Evolutionary conservation across 2,113 vertebrate species (phyloP), one percentile per base, ranked within the genome.

Genomic region (Megalops atlanticus): DNA sequence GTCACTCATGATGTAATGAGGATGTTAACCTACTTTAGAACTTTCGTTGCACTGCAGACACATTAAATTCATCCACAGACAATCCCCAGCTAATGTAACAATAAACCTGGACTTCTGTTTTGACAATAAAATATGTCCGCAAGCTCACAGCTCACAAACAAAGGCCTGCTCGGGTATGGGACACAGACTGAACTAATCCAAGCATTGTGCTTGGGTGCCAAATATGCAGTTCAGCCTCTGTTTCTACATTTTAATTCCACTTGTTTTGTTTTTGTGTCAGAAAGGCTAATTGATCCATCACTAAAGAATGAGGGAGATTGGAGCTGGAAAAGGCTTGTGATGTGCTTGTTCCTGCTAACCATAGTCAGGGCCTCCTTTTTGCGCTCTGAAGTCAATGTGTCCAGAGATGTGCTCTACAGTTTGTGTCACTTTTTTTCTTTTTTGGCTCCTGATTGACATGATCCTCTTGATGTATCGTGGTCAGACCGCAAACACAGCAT

Each of bases 131-230:
- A 49, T 7, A 78, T 16, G 27, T 12, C 27, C 21, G 27, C 3
- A 31, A 68, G 52, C 21, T 58, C 16, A 33, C 12, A 24, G n/a
- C 38, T 52, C 6, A 58, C 33, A 31, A 21, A 21, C 24, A 15
- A 15, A 24, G 52, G 35, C 52, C 52, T 24, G 52, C 52, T 8
- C 52, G 24, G 58, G 1, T 31, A 8, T 24, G 24, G 58, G 58
- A 58, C 18, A 31, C 70, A 72, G 70, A 38, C 70, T 72, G 76
- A 64, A 31, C 33, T 33, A 76, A 36, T 27, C 76, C 36, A 38
- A 58, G 35, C 52, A 58, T 10, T 38, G 38, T 16, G 35, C 15
- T 68, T 21, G 36, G 74, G 6, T 52, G 45, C 21, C 6, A 31
- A 7, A 64, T 8, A 64, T 7, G 10, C 58, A 64, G 58, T 6